Evolutionary conservation across 2,113 vertebrate species (phyloP).

Genomic region (Amphiprion ocellaris): DNA sequence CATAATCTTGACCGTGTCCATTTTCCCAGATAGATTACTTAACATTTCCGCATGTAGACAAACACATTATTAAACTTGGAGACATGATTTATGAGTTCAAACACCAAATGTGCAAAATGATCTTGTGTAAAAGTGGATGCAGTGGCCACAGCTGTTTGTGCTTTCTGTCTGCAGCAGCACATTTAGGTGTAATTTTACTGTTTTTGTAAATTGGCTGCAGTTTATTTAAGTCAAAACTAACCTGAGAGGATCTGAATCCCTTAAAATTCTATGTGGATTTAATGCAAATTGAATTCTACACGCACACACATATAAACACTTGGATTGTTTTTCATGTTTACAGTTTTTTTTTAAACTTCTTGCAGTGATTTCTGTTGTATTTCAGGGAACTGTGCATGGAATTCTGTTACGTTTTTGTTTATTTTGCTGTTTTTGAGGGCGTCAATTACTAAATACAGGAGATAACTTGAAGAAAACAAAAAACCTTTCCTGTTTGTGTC

Average conservation of each 20-base stretch:
- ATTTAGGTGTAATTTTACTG: too few species aligned
- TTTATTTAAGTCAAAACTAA: neutral
- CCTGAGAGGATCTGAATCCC: neutral
- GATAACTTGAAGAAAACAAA: constrained; percentile 62
- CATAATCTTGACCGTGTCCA: accelerated
- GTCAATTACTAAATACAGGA: constrained; percentile 78
- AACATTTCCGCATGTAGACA: neutral
- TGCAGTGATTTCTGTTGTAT: constrained; percentile 64
- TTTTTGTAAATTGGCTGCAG: too few species aligned
- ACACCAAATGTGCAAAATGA: neutral
- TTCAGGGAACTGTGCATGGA: constrained; percentile 79
- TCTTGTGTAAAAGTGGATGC: neutral
- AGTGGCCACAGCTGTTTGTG: neutral
- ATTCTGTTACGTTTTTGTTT: constrained; percentile 66
- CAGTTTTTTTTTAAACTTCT: constrained; percentile 64
- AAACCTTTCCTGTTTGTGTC: constrained; percentile 18
- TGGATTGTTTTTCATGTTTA: constrained; percentile 41
- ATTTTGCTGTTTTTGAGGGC: constrained; percentile 37
- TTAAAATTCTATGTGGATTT: neutral
- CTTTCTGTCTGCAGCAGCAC: too few species aligned
- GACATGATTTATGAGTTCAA: neutral
- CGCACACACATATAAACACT: constrained; percentile 10
- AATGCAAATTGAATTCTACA: constrained; percentile 17
- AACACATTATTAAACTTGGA: too few species aligned
- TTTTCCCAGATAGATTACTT: neutral